Evolutionary conservation across 2,113 vertebrate genomes (phyloP), one percentile per base, ranked within the genome.

Genomic region (Xenotilapia flavipinnis): DNA sequence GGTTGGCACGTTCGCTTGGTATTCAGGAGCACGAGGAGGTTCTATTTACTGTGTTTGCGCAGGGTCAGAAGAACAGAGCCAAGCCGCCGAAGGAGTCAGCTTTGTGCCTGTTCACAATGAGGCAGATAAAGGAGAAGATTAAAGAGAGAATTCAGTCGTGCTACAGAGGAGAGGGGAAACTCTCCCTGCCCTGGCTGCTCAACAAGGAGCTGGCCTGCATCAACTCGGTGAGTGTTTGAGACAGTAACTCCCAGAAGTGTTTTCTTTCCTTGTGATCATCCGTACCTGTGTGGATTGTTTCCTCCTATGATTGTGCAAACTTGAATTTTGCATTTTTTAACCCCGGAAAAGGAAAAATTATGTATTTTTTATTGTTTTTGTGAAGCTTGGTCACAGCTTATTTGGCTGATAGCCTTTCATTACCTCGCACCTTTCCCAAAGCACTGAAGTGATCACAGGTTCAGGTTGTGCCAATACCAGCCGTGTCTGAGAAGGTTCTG

Each of bases 201-300:
- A 99, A 99, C 96, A 99, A 99, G 95, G 98, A 99, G 92, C 96
- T 99, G 86, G 97, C 97, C 90, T 99, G 98, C 95, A 99, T 99
- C 95, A 99, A 99, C 94, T 98, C 98, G 79, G 98, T 99, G 94
- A 98, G 98, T 93, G 75, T 90, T 81, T 81, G 6, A 82, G 42
- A 51, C 77, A 23, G 9, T 47, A 36, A 42, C 56, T 91, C 17
- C 17, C 65, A 65, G 7, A 86, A 17, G 49, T 83, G 33, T 83
- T 68, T 81, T 21, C 11, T 68, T 68, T 68, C 19, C 33, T 36
- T 80, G 54, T 86, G 36, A 65, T 90, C 33, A 80, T 80, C 21
- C 9, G 10, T 36, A 62, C 19, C 6, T 55, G 5, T 36, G 17
- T 17, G 9, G 40, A 55, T 56, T 75, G 73, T 81, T 79, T n/a